A percentile compares a stretch with the other conserved stretches of the same genome.
These are phyloP conservation scores for Subanguina moxae DNA, from an alignment of 1,140 invertebrate species.

Conservation along the genomic window DNA sequence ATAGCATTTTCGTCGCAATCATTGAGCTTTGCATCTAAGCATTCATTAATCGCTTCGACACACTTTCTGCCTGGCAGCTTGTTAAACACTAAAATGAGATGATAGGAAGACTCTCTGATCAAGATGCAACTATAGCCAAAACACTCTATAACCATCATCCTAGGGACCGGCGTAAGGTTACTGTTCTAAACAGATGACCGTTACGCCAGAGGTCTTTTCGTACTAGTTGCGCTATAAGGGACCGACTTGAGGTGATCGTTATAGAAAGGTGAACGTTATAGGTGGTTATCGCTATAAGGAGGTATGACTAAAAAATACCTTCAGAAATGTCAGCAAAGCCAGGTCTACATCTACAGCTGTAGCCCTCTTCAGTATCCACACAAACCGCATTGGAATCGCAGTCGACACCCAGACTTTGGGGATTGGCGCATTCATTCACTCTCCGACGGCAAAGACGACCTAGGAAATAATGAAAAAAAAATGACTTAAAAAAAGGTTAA, in stretches of 20 bases:
- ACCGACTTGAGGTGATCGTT: no score
- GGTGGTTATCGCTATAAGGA: no score
- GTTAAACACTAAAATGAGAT: constrained; percentile 38
- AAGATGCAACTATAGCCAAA: no score
- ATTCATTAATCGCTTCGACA: constrained; percentile 78
- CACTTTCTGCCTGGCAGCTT: constrained; percentile 51
- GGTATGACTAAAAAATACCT: not conserved
- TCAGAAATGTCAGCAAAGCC: constrained; percentile 60
- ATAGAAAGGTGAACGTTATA: no score
- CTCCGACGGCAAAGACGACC: constrained; percentile 46
- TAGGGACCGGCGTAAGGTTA: no score
- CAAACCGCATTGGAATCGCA: constrained; percentile 56
- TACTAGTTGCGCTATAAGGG: no score
- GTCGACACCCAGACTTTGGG: constrained; percentile 47
- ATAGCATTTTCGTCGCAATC: constrained; percentile 79
- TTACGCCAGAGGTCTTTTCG: no score
- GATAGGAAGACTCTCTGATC: no score
- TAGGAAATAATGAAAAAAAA: no score
- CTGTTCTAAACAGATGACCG: no score
- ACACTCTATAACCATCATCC: no score
- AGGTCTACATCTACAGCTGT: constrained; percentile 51
- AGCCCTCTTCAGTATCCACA: constrained; percentile 56
- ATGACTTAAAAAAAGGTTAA: no score
- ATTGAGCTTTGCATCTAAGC: constrained; percentile 75
- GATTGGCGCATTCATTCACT: constrained; percentile 53